Evolutionary conservation across 92 coral and sea anemone genomes (phyloP), one percentile per base, ranked within the genome.

Genomic region (Paragorgia papillata): DNA sequence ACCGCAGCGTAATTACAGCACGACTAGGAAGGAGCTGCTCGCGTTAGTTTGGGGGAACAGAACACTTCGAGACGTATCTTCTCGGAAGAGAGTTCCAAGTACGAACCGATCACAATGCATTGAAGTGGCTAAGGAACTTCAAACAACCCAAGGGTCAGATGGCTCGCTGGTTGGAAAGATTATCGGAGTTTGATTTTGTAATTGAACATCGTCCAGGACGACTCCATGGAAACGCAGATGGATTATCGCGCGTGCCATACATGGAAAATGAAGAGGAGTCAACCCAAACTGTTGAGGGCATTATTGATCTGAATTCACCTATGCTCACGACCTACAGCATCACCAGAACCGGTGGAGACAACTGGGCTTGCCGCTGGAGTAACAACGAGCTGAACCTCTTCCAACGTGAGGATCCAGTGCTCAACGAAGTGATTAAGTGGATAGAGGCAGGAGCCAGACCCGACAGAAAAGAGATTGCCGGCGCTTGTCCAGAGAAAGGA

Each of bases 101-200:
- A 3, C 83, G 79, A 8, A 35, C 66, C 35, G 79, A 83, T 26
- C 79, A 78, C 54, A 24, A 56, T 9, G 53, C 80, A 15, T 33
- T 76, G 4, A 39, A 29, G 73, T 67, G 87, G 87, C 79, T 83
- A 9, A 30, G 30, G 57, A 79, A 32, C 25, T 79, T 79, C 33
- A 78, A 84, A 61, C 56, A 22, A 67, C 74, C 54, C 37, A 69
- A 25, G 37, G 69, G 34, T 35, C 56, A 39, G 68, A 49, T 37
- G 40, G 62, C 49, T 46, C 66, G 48, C 5, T 55, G 57, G 39
- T 25, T 55, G 1, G 66, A 60, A n/a, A 29, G 66, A 15, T 60
- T 60, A n/a, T n/a, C n/a, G 0, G 69, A 21, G 41, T 63, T 63
- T 25, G 6, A 63, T 48, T 63, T 63, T 14, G 31, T 48, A 3